Evolutionary conservation across 2,797 vertebrate genomes (phyloP).

Genomic region (Molossus molossus): DNA sequence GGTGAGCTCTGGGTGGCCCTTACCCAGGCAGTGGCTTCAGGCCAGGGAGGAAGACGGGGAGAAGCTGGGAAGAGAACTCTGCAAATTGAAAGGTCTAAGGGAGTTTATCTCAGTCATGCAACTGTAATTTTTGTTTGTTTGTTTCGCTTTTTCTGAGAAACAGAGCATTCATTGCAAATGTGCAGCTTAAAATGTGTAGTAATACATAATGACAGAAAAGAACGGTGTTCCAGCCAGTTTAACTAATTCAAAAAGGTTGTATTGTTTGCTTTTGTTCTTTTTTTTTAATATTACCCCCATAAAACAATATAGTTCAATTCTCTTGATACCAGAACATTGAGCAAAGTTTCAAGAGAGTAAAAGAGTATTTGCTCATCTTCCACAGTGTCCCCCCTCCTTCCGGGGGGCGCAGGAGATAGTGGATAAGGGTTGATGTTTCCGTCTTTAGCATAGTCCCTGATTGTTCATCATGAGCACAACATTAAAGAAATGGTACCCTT

Average conservation of each 20-base stretch:
- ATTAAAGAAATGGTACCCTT: conserved; percentile 11
- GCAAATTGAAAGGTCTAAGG: conserved; percentile 39
- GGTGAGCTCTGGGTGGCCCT: conserved; percentile 76
- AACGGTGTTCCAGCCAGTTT: not conserved
- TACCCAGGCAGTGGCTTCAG: conserved; percentile 39
- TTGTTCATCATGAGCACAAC: not conserved
- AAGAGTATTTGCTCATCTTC: not conserved
- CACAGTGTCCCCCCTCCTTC: not conserved
- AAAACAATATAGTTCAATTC: conserved; percentile 47
- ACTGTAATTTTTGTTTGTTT: not conserved
- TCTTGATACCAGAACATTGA: not conserved
- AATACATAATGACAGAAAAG: conserved; percentile 46
- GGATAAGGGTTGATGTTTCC: not conserved
- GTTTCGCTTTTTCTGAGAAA: conserved; percentile 52
- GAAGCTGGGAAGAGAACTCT: conserved; percentile 61
- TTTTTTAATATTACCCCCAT: not conserved
- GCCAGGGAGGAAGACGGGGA: not conserved
- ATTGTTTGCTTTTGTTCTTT: conserved; percentile 40
- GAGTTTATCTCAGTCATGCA: conserved; percentile 11
- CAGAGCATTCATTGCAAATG: not conserved
- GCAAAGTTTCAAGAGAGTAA: conserved; percentile 32
- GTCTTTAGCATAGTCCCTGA: not conserved
- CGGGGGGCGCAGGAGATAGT: not conserved
- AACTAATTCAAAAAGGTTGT: conserved; percentile 4
- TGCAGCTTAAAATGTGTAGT: not conserved